Evolutionary conservation across 2,888 invertebrate genomes (phyloP), one percentile per base, ranked within the genome.

Genomic region (Quadroppia sp.): DNA sequence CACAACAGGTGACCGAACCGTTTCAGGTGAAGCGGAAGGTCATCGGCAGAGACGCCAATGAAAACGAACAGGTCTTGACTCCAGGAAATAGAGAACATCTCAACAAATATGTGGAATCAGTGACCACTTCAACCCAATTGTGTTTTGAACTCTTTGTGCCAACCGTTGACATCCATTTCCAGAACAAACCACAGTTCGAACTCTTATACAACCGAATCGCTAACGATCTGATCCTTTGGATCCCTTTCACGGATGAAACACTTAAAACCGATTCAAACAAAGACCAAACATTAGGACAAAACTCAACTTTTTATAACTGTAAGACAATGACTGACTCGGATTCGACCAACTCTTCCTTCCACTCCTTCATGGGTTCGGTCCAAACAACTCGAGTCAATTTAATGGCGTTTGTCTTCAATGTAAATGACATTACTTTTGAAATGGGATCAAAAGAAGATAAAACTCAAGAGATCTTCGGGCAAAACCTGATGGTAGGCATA

Each of bases 161-260:
- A 2, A 40, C 40, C 15, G 67, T 73, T 20, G 71, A 74, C 17
- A 48, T 77, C 32, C 56, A 71, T 23, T 42, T 77, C 17, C 72
- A 72, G 25, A 64, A 74, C 36, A 75, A 76, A 32, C 59, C 56
- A 25, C 69, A 74, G 40, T 71, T 77, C 17, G 75, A 77, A 36
- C 32, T 77, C 17, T 42, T 77, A 42, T n/a, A 79, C 78, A 50
- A 80, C 72, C 84, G 93, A 72, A 87, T 94, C 75, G 91, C 89
- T 80, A 89, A 89, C 0, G 94, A 94, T 83, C 83, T 94, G 70
- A 83, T 93, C 73, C 84, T 94, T 76, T 94, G 94, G 94, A 88
- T 90, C 81, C 89, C 93, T 0, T 71, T 61, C 9, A 42, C 48
- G 15, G 45, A 25, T 28, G 9, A 64, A 28, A 23, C 30, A 23